Base-by-base conservation (phyloP, 92 coral and sea anemone species). In the Umimayanthus kanabou region DNA sequence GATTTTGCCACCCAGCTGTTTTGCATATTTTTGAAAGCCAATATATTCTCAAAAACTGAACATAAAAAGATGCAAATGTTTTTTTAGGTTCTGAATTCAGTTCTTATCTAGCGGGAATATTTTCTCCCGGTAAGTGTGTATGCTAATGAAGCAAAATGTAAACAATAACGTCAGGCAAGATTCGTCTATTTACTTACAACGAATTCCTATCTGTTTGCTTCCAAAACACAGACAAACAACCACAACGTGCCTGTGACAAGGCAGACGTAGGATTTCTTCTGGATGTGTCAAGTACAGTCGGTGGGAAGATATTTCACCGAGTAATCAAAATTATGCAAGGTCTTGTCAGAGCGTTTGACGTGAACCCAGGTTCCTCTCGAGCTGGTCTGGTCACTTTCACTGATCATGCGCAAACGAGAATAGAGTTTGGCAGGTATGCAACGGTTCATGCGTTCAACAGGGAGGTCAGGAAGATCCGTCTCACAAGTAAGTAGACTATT, bases 181-280 rank as follows among this genome's bases (percentile, higher is more conserved):
- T 33, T 33, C 37, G 37, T 16, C n/a, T 42, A 42, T 16, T 20
- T 23, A 13, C 16, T 53, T 49, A 10, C 28, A 26, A n/a, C 40
- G 10, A 26, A 23, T 10, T 53, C 13, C 30, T 14, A 0, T 50
- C 33, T 16, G 15, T 10, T 58, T 80, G 23, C n/a, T 70, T 23
- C 42, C 37, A 42, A 39, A 9, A 40, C 33, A 75, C 43, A 71
- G 78, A 14, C 18, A 83, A 49, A 83, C 39, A 2, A 26, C 86
- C 58, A 13, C 58, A 28, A 1, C 78, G 40, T 33, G 76, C 76
- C 1, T 83, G 87, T 10, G 66, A 70, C 37, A 83, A 83, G 45
- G 77, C 87, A 13, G 87, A 83, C n/a, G 64, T 83, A 5, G 87
- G 87, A 25, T 25, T 83, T 72, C 78, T 83, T 71, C 65, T 83